phyloP scores from a whole-genome alignment of 2,888 invertebrate species.

The Xestia sexstrigata region DNA sequence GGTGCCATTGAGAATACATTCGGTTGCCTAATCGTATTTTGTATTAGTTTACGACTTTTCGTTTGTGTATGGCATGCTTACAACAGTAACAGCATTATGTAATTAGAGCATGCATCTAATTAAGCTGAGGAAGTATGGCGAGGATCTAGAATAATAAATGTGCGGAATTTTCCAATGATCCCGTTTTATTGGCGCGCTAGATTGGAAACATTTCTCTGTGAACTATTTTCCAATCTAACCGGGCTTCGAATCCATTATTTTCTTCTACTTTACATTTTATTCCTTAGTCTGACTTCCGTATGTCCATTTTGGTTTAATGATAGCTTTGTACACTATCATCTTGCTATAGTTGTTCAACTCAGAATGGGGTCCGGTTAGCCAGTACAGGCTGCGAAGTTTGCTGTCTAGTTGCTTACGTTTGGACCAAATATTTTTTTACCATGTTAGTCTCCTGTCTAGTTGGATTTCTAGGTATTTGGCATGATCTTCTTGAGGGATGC shows the following conservation, averaged over 20 bases:
- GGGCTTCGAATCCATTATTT: constrained; percentile 36
- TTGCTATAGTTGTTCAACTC: too few species aligned
- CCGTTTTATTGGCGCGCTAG: constrained; percentile 33
- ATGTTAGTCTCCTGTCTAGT: too few species aligned
- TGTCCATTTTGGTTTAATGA: too few species aligned
- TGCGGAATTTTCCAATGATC: constrained; percentile 50
- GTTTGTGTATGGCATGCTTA: constrained; percentile 49
- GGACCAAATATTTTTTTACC: too few species aligned
- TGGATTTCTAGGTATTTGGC: too few species aligned
- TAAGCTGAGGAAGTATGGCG: constrained; percentile 23
- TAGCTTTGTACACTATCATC: too few species aligned
- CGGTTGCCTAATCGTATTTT: constrained; percentile 79
- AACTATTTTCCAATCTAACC: constrained; percentile 48
- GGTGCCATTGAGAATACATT: constrained; percentile 80
- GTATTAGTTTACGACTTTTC: constrained; percentile 74
- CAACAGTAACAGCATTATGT: constrained; percentile 64
- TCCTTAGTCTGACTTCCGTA: constrained; percentile 20
- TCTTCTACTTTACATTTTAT: constrained; percentile 36
- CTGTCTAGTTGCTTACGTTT: too few species aligned
- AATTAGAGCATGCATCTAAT: constrained; percentile 63
- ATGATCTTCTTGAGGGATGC: too few species aligned
- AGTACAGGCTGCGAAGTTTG: too few species aligned
- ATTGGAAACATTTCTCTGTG: constrained; percentile 46
- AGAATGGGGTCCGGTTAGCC: too few species aligned
- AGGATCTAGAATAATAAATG: constrained; percentile 59